Evolutionary conservation across 2,113 vertebrate genomes (phyloP).

Genomic region (Phocoena phocoena): DNA sequence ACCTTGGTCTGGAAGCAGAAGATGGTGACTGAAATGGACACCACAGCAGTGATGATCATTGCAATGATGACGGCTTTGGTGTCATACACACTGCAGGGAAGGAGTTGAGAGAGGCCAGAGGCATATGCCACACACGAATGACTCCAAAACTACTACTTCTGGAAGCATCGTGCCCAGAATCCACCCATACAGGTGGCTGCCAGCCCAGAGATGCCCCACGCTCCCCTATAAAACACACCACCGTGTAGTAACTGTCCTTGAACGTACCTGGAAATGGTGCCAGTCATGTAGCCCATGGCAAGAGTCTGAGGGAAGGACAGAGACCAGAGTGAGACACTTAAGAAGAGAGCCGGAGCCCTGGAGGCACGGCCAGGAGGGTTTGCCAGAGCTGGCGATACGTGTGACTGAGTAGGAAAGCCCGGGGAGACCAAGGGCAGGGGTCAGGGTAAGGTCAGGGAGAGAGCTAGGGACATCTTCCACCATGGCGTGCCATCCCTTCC

Average conservation of each 20-base stretch:
- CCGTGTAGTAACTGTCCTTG: rapidly evolving
- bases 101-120: neutral
- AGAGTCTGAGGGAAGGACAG: slow-evolving; percentile 86
- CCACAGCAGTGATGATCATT: slow-evolving; percentile 92
- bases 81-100: slow-evolving; percentile 84
- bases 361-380: neutral
- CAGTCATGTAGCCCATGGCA: slow-evolving; percentile 93
- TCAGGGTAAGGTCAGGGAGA: neutral
- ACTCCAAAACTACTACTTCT: neutral
- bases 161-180: neutral
- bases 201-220: neutral
- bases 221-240: neutral
- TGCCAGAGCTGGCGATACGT: neutral
- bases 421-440: neutral
- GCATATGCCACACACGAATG: neutral
- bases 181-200: neutral
- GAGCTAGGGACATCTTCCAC: neutral
- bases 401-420: neutral
- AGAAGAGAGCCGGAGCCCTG: neutral
- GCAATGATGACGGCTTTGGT: slow-evolving; percentile 92
- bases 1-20: slow-evolving; percentile 99
- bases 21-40: slow-evolving; percentile 92
- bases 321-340: neutral
- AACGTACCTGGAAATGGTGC: slow-evolving; percentile 92
- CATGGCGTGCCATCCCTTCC: neutral